These are phyloP conservation scores for Anolis carolinensis DNA, from an alignment of 2,113 vertebrate genomes.

Conservation along the genomic window DNA sequence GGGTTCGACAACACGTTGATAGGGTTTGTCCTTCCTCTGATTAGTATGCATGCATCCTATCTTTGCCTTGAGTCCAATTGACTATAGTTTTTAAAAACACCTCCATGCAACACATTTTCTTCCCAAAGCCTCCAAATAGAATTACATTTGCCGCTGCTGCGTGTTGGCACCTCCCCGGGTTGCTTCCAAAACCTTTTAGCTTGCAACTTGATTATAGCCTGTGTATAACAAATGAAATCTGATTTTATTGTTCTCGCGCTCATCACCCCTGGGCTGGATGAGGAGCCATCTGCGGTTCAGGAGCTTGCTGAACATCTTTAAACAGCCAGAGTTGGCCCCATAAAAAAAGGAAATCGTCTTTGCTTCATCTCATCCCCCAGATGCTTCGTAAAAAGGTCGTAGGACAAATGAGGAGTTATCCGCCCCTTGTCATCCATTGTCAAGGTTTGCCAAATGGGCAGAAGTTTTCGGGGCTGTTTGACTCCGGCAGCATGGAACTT, in stretches of 20 bases:
- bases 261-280: constrained; percentile 24
- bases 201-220: background rate
- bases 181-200: constrained; percentile 1
- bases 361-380: constrained; percentile 9
- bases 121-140: background rate
- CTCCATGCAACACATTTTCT: background rate
- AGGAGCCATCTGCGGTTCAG: constrained; percentile 19
- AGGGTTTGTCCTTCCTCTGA: background rate
- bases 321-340: constrained; percentile 26
- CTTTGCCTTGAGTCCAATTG: background rate
- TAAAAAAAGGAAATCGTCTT: constrained; percentile 4
- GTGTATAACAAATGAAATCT: constrained; percentile 21
- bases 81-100: background rate
- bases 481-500: background rate
- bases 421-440: background rate
- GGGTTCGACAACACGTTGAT: too few species aligned
- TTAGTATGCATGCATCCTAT: background rate
- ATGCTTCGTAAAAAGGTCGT: constrained; percentile 13
- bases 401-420: background rate
- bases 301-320: constrained; percentile 10
- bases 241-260: constrained; percentile 18
- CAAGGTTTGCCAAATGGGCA: background rate
- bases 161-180: background rate
- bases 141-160: background rate
- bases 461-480: background rate